Base-by-base conservation (phyloP, 2,113 vertebrate species). In the Anguilla rostrata region DNA sequence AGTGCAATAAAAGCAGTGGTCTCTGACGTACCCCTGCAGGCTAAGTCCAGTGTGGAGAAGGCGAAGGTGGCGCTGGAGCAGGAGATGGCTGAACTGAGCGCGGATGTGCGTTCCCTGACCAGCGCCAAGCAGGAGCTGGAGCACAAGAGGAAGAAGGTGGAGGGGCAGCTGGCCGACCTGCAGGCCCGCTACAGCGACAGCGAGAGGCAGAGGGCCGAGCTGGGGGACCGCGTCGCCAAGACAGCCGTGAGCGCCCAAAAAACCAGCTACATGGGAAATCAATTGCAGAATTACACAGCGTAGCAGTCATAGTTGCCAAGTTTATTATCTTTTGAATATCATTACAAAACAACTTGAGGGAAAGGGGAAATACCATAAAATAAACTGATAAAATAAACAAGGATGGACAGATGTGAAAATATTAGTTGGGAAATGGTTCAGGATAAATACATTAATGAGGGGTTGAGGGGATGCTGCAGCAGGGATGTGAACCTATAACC, bases 111-210 rank as follows among this genome's bases (percentile, higher is more conserved):
- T 78, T 95, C 94, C 2, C 92, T 99, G 66, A 91, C 57, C 89
- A 95, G 94, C 83, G 93, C 94, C 39, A 99, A 97, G 89, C 97
- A 98, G 93, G 98, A 99, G 0, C 93, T 97, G 87, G 98, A 99
- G 57, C 95, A 99, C 93, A 98, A 96, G 92, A 98, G 96, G 95
- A 99, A 99, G 94, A 99, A 98, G 93, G 90, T 97, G 90, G 98
- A 99, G 90, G 94, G 88, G 60, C 97, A 98, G 91, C 88, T 99
- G 88, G 96, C 96, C 86, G 98, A 99, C 0, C 90, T 98, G 85
- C 95, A 97, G 92, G 92, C 95, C 0, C 97, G 97, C 85, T 97
- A 94, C 86, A 94, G 89, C 0, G 98, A 99, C 0, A 96, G 96
- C 41, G 97, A 99, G 90, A 94, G 96, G 1, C 92, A 96, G 87